Percentiles rank a stretch among this genome's conserved stretches.
Conservation (phyloP, 1,140 invertebrate genomes). For the Ostrea denselamellosa region DNA sequence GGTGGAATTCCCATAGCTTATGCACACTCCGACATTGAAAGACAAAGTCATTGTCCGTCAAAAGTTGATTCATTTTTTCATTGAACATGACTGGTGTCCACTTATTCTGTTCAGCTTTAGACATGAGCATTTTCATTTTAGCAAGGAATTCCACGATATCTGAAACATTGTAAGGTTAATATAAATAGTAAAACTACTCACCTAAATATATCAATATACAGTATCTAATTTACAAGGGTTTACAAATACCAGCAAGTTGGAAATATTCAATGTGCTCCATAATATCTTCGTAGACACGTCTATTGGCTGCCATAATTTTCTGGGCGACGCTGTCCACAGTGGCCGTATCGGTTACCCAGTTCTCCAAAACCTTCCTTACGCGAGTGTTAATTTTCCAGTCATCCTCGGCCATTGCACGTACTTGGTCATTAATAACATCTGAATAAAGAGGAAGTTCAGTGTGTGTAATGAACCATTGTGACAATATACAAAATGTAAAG, state of each 20-base stretch:
- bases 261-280: neutral
- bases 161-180: no score
- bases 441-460: neutral
- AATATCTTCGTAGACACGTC: neutral
- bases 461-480: neutral
- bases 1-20: no score
- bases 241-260: neutral
- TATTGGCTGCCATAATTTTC: neutral
- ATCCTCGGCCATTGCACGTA: neutral
- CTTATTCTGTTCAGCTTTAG: no score
- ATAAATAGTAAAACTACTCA: neutral
- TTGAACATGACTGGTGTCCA: no score
- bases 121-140: no score
- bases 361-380: neutral
- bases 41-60: no score
- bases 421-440: neutral
- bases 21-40: no score
- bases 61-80: no score
- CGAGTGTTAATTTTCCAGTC: neutral
- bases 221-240: neutral
- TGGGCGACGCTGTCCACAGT: neutral
- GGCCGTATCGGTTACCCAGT: neutral
- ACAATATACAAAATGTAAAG: neutral
- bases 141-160: no score
- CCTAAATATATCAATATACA: neutral